These are phyloP conservation scores for Julus scandinavius DNA, from an alignment of 2,888 invertebrate genomes.

Conservation along the genomic window DNA sequence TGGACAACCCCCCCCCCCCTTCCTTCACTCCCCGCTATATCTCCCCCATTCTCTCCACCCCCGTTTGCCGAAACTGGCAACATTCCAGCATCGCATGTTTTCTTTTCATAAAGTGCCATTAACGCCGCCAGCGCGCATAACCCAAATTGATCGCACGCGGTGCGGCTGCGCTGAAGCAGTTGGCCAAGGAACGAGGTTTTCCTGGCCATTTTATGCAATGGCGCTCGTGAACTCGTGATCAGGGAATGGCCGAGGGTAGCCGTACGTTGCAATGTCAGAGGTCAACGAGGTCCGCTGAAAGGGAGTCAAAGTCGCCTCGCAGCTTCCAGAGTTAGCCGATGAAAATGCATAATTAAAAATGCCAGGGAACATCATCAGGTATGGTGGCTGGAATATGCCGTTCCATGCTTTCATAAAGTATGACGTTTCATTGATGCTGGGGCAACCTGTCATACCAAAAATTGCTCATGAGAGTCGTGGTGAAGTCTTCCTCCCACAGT, in stretches of 20 bases:
- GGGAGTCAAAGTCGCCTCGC: too few species aligned
- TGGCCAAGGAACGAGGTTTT: neutral
- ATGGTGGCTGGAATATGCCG: too few species aligned
- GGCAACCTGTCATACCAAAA: too few species aligned
- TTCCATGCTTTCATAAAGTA: too few species aligned
- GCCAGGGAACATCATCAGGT: too few species aligned
- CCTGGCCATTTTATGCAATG: neutral
- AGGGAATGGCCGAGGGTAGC: too few species aligned
- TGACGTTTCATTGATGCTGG: too few species aligned
- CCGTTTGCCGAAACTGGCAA: neutral
- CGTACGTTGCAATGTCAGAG: too few species aligned
- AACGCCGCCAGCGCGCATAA: slow-evolving; percentile 26
- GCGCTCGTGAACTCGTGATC: neutral
- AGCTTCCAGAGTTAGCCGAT: neutral
- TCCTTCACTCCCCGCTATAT: neutral
- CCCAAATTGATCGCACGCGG: slow-evolving; percentile 7
- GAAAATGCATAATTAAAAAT: neutral
- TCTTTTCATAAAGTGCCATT: slow-evolving; percentile 18
- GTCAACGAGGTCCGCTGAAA: too few species aligned
- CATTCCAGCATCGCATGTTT: slow-evolving; percentile 19
- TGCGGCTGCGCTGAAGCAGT: neutral
- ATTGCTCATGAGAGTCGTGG: too few species aligned
- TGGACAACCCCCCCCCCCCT: neutral
- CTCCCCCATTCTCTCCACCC: neutral
- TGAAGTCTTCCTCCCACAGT: too few species aligned